Percentiles rank a stretch among this genome's conserved stretches.
phyloP scores from a whole-genome alignment of 1,140 invertebrate genomes.

The Drosophila erecta region DNA sequence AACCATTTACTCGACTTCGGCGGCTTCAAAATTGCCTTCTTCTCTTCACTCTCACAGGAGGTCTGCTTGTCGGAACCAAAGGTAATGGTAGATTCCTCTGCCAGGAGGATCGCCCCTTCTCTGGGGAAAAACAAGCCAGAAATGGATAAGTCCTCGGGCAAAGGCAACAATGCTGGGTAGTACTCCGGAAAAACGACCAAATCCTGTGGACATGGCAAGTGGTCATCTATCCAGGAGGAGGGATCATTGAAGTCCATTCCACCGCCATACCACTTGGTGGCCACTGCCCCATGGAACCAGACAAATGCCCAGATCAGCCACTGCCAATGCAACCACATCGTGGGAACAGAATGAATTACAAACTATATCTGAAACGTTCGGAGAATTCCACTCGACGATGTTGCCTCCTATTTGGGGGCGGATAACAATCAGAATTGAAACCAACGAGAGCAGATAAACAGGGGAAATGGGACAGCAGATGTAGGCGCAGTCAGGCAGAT shows the following conservation, averaged over 20 bases:
- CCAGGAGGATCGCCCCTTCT: constrained; percentile 66
- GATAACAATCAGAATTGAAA: too few relatives aligned
- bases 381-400: background rate
- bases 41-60: constrained; percentile 44
- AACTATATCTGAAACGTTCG: constrained; percentile 20
- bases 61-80: constrained; percentile 22
- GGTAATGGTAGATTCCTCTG: constrained; percentile 59
- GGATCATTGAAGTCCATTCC: constrained; percentile 49
- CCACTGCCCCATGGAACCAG: constrained; percentile 10
- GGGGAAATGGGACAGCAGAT: constrained; percentile 10
- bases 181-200: constrained; percentile 63
- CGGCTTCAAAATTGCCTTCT: constrained; percentile 46
- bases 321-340: constrained; percentile 35
- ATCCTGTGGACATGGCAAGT: constrained; percentile 65
- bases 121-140: constrained; percentile 62
- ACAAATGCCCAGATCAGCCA: constrained; percentile 2
- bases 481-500: constrained; percentile 23
- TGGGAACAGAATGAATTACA: constrained; percentile 6
- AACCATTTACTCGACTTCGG: constrained; percentile 74
- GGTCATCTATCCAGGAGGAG: constrained; percentile 57
- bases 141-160: constrained; percentile 53
- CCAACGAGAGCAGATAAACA: constrained; percentile 2
- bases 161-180: constrained; percentile 68
- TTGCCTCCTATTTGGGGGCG: constrained; percentile 48
- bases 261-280: constrained; percentile 61